Conservation (phyloP, 1,140 invertebrate species). For the Sogatella furcifera region DNA sequence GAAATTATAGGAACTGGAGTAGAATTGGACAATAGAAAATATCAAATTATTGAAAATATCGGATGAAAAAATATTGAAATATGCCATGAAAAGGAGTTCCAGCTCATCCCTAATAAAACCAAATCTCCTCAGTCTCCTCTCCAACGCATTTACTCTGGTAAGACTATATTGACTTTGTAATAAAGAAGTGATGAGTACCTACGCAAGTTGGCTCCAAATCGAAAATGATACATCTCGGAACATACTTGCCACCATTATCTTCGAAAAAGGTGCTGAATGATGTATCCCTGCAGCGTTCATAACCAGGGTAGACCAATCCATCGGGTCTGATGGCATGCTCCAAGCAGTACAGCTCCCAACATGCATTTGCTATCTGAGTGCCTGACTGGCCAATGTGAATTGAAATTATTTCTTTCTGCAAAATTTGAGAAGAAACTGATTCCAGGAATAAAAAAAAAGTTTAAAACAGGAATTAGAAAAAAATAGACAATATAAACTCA, state of each 20-base stretch:
- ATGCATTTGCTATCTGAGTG: constrained; percentile 80
- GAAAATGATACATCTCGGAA: constrained; percentile 44
- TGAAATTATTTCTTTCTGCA: constrained; percentile 71
- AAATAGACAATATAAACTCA: no score
- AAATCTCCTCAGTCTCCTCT: no score
- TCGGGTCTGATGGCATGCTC: constrained; percentile 52
- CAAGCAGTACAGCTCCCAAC: constrained; percentile 79
- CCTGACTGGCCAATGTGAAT: constrained; percentile 83
- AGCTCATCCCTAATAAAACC: no score
- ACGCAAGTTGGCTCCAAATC: constrained; percentile 44
- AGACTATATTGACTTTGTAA: not conserved
- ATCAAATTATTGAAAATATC: no score
- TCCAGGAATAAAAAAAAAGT: no score
- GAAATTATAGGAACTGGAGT: no score
- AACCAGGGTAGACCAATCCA: constrained; percentile 2
- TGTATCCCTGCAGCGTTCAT: not conserved
- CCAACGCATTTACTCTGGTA: no score
- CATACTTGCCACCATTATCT: constrained; percentile 38
- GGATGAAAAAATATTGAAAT: no score
- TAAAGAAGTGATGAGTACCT: constrained; percentile 16
- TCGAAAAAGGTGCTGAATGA: constrained; percentile 32
- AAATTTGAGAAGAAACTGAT: not conserved
- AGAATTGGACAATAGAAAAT: no score
- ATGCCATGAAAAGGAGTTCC: no score
- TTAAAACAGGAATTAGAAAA: no score